Evolutionary conservation across 92 coral and sea anemone species (phyloP), one percentile per base, ranked within the genome.

Genomic region (Parazoanthus atlanticus): DNA sequence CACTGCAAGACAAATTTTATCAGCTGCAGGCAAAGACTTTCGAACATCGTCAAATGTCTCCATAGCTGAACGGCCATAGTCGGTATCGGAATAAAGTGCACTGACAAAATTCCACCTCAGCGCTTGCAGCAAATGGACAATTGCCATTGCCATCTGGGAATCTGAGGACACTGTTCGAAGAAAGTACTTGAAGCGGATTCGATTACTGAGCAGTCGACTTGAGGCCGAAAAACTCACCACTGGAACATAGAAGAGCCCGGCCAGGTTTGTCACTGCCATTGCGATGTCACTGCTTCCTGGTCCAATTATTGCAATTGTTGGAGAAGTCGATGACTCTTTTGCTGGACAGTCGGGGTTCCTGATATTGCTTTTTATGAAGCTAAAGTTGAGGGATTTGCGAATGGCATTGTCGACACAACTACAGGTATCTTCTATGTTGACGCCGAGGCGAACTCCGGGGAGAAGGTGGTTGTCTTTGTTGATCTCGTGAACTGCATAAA

Each of bases 241-340:
- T 0, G 98, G 98, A 13, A 96, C 98, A 82, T 96, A 91, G 79
- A 96, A 96, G 75, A 96, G 79, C 13, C 98, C 98, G 0, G 94
- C 98, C 5, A 96, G 76, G 56, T 96, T 95, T 2, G 96, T 94
- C 2, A 96, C 94, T 6, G 98, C 98, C 88, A 95, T 96, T 31
- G 98, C 98, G 3, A 96, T 84, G 82, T 96, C 98, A 54, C 95
- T 96, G 15, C 94, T 74, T n/a, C 87, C 94, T 0, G 95, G 86
- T 2, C 96, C 98, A 73, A 96, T 89, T 30, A 96, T 91, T 9
- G 95, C 98, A 0, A 96, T 82, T 1, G 98, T 92, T 29, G 84
- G 93, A 31, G 95, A 90, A 25, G 75, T 30, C 33, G 67, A 41
- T 1, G 33, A 40, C 25, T 30, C 47, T 66, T 29, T 82, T 23